Percentiles rank a stretch among this genome's conserved stretches.
Evolutionary conservation across 2,797 vertebrate species (phyloP).

Genomic region (Linurgus olivaceus): DNA sequence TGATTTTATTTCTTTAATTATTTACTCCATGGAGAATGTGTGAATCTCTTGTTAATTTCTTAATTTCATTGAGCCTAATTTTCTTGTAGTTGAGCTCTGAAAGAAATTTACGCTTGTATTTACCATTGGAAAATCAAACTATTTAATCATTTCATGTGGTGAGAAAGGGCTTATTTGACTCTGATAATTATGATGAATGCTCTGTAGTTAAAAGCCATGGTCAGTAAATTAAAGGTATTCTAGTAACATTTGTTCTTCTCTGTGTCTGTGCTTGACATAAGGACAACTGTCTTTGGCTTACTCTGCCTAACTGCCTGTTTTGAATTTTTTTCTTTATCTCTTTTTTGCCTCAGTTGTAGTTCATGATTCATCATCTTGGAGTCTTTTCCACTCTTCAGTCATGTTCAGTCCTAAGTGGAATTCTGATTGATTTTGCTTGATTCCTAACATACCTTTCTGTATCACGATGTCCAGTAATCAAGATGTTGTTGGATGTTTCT

Average conservation of each 20-base stretch:
- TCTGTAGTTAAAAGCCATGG: neutral
- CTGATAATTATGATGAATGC: neutral
- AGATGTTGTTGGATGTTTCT: neutral
- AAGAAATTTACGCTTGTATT: neutral
- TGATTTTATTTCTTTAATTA: neutral
- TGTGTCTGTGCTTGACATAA: neutral
- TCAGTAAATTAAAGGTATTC: neutral
- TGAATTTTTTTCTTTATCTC: neutral
- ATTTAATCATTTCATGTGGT: neutral
- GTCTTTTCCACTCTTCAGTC: neutral
- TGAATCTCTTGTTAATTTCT: neutral
- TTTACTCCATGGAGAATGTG: neutral
- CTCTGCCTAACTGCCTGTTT: neutral
- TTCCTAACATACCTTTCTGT: neutral
- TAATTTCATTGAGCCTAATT: neutral
- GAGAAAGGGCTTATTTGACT: neutral
- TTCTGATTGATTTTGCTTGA: neutral
- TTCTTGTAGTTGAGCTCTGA: neutral
- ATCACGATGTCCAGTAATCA: neutral
- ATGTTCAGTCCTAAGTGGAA: neutral
- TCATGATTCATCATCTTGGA: neutral
- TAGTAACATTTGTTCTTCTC: neutral
- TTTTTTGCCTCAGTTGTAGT: neutral
- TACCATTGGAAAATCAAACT: neutral
- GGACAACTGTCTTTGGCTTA: neutral